Evolutionary conservation across 2,113 vertebrate genomes (phyloP), one percentile per base, ranked within the genome.

Genomic region (Odocoileus hemionus): DNA sequence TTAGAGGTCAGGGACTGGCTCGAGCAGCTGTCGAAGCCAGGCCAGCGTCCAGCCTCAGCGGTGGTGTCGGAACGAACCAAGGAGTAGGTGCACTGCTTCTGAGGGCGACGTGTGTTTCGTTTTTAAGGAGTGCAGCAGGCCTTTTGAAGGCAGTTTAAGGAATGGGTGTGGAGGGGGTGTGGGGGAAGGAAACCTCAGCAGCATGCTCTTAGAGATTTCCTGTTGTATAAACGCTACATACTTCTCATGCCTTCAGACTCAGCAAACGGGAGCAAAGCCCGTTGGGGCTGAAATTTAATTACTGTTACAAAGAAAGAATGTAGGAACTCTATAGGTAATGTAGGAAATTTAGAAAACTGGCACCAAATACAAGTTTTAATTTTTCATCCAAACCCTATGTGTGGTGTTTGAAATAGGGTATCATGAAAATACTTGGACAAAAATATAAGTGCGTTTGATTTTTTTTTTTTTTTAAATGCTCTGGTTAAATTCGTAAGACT

Each of bases 201-300:
- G 95, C 98, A 97, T 94, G 97, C 97, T 96, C 95, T 94, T 98
- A 96, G 86, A 95, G 86, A 17, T 98, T 99, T 99, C 98, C 98
- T 99, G 98, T 98, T 98, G 96, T 86, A 97, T 98, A 98, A 96
- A 97, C 97, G 97, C 96, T 97, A 79, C 91, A 96, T 98, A 97
- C 97, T 98, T 98, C 91, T 97, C 97, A 92, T 97, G 98, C 97
- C 92, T 98, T 96, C 96, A 96, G 92, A 87, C 9, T 82, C 79
- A 57, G 43, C 96, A 11, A 67, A 64, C 89, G 93, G 93, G 95
- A 98, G 94, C 76, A 87, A 89, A 93, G 91, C 82, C 74, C 26
- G 28, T 70, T 16, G 95, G 84, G 96, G 97, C 93, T 92, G 94
- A 55, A 79, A 89, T 92, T 96, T 43, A 93, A 33, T 96, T 94